Base-by-base conservation (phyloP, 2,113 vertebrate genomes). In the Takifugu flavidus region DNA sequence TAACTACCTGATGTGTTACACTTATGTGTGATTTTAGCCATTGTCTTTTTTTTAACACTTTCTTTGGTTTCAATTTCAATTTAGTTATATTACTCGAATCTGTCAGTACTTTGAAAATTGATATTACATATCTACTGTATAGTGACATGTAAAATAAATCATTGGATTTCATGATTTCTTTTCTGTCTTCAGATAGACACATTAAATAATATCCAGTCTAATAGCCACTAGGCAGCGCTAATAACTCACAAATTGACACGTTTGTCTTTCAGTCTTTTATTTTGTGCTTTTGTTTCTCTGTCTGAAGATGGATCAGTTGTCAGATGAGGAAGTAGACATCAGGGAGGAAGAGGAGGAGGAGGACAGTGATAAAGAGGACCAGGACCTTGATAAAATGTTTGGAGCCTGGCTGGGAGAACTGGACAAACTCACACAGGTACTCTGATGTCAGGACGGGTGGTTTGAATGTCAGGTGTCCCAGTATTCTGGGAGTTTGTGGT, bases 301-400 rank as follows among this genome's bases (percentile, higher is more conserved):
- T 62, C 44, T 45, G 34, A 77, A 97, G 95, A 98, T 98, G 95
- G 95, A 98, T 59, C 95, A 96, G 52, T 60, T 95, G 25, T 97
- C 95, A 46, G 95, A 96, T 78, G 95, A 97, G 82, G 95, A 97
- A 82, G 82, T 96, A 79, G 93, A 94, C 72, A 93, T 96, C 82
- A 92, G 95, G 87, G 95, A 94, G 79, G 87, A 93, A 64, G 95
- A 95, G 67, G 95, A 83, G n/a, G 86, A 78, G 13, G 85, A 79
- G 47, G 96, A 98, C 64, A 98, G 96, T 39, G 96, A 98, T 83
- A 95, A 99, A 81, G 96, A 99, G 75, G 96, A 99, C 82, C 95
- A 98, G 79, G 96, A 99, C 86, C 89, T 99, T 56, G 96, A 99
- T 77, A 93, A 97, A 88, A 99, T 99, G 96, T 99, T 99, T 88